Percentiles rank a stretch among this genome's conserved stretches.
Evolutionary conservation across 2,888 invertebrate genomes (phyloP).

Genomic region (Linyphia triangularis): DNA sequence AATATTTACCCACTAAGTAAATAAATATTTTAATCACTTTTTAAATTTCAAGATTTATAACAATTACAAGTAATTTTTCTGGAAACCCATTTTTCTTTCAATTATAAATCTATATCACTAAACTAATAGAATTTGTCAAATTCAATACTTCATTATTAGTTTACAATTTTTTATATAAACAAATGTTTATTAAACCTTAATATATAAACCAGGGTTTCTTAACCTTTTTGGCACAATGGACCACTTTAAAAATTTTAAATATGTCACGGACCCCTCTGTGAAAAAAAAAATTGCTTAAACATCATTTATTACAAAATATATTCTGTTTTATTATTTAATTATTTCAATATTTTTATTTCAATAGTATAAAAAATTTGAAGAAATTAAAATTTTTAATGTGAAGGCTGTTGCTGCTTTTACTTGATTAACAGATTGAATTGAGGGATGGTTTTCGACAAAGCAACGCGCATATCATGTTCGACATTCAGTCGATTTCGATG

Average conservation of each 20-base stretch:
- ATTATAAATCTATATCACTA: no score
- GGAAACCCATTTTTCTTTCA: no score
- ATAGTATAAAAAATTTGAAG: constrained; percentile 17
- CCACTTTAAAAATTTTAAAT: constrained; percentile 55
- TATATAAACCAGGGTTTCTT: no score
- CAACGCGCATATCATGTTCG: constrained; percentile 54
- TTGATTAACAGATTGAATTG: constrained; percentile 59
- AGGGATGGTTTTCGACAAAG: constrained; percentile 60
- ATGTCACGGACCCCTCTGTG: constrained; percentile 52
- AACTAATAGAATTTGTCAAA: no score
- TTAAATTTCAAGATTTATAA: no score
- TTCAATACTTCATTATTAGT: no score
- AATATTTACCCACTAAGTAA: no score
- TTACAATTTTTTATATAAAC: no score
- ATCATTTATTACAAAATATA: constrained; percentile 50
- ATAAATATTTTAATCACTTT: no score
- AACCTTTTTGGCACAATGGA: constrained; percentile 55
- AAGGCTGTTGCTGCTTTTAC: constrained; percentile 59
- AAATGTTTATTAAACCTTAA: no score
- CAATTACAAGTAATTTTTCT: no score
- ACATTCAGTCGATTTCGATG: constrained; percentile 61
- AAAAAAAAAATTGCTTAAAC: constrained; percentile 61
- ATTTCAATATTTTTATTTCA: constrained; percentile 43
- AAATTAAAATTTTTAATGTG: constrained; percentile 54
- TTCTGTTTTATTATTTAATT: constrained; percentile 48